Percentiles rank a stretch among this genome's conserved stretches.
These are phyloP conservation scores for Auanema sp. DNA, from an alignment of 2,888 invertebrate species.

Conservation along the genomic window DNA sequence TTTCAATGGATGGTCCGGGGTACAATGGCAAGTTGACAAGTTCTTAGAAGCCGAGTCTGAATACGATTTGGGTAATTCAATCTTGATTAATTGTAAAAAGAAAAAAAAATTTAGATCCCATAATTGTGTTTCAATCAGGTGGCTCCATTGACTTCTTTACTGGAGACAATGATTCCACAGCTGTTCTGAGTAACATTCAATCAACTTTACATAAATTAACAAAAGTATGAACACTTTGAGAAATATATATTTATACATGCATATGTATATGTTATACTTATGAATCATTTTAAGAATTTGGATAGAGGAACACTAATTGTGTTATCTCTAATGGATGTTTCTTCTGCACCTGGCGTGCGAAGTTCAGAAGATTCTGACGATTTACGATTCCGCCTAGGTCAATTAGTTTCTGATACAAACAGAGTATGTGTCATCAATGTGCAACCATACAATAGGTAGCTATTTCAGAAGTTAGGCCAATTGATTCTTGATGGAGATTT, in stretches of 20 bases:
- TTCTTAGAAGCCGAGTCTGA: constrained; percentile 34
- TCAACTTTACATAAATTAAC: constrained; percentile 40
- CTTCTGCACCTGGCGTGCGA: constrained; percentile 47
- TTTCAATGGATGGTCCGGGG: constrained; percentile 52
- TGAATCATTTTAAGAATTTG: constrained; percentile 28
- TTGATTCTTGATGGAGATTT: constrained; percentile 44
- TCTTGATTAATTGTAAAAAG: neutral
- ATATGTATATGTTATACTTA: neutral
- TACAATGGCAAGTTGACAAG: constrained; percentile 45
- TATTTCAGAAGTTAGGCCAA: constrained; percentile 44
- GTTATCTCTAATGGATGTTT: constrained; percentile 45
- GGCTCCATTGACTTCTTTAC: constrained; percentile 55
- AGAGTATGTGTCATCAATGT: constrained; percentile 20
- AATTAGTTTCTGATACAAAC: constrained; percentile 44
- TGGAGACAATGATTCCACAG: constrained; percentile 41
- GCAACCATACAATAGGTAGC: neutral
- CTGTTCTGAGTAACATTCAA: constrained; percentile 45
- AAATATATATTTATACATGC: neutral
- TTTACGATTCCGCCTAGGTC: constrained; percentile 34
- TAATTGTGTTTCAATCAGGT: constrained; percentile 50
- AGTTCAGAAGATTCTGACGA: constrained; percentile 45
- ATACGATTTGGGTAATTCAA: constrained; percentile 13
- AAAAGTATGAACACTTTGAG: constrained; percentile 18
- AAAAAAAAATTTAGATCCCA: constrained; percentile 32
- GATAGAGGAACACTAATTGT: constrained; percentile 46